Evolutionary conservation across 1,140 invertebrate species (phyloP).

Genomic region (Dendrolimus kikuchii): DNA sequence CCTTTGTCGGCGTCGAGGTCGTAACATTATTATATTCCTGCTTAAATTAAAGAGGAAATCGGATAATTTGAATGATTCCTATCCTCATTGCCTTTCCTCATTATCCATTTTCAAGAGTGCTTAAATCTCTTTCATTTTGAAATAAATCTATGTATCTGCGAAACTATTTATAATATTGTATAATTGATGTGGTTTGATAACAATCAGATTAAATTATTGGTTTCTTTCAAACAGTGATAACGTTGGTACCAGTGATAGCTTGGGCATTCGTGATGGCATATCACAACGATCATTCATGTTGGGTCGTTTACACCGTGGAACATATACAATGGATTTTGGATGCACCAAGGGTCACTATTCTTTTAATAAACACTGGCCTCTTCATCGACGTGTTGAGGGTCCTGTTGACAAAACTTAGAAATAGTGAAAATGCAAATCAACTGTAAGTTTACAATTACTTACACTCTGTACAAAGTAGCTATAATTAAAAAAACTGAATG

Average conservation of each 20-base stretch:
- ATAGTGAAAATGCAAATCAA: constrained; percentile 62
- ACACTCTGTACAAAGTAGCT: too few relatives aligned
- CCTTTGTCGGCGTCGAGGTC: too few relatives aligned
- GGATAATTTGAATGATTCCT: too few relatives aligned
- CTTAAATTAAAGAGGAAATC: too few relatives aligned
- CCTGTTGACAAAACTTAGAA: constrained; percentile 67
- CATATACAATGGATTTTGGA: constrained; percentile 73
- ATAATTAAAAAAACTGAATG: too few relatives aligned
- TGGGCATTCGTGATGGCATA: constrained; percentile 67
- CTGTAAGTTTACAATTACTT: constrained; percentile 42
- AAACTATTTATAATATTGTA: too few relatives aligned
- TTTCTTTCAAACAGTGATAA: constrained; percentile 39
- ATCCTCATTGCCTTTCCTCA: too few relatives aligned
- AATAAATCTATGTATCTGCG: too few relatives aligned
- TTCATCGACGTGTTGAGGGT: constrained; percentile 72
- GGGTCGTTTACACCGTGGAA: constrained; percentile 67
- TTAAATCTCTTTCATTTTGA: too few relatives aligned
- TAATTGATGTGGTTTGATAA: too few relatives aligned
- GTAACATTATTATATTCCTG: too few relatives aligned
- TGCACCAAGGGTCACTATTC: constrained; percentile 66
- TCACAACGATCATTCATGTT: constrained; percentile 67
- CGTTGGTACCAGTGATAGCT: constrained; percentile 58
- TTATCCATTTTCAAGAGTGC: too few relatives aligned
- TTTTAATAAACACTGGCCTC: constrained; percentile 68
- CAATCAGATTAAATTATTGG: neutral